phyloP scores from a whole-genome alignment of 2,113 vertebrate species.

The Albula goreensis region DNA sequence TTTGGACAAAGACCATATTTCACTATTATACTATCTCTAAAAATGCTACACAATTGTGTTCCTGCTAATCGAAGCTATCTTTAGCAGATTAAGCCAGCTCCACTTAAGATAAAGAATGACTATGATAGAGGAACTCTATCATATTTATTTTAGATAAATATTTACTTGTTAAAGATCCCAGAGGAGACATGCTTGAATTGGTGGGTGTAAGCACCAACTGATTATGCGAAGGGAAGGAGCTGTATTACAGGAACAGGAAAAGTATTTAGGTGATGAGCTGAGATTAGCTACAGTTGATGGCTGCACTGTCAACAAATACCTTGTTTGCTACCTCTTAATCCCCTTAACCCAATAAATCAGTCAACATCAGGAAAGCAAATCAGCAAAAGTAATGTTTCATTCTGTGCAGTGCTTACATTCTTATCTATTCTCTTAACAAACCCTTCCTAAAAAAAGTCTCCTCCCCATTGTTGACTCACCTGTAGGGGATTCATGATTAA shows the following conservation, averaged over 20 bases:
- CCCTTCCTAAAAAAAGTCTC: not conserved
- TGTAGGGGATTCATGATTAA: no score
- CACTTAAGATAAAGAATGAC: conserved; percentile 22
- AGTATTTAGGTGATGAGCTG: conserved; percentile 22
- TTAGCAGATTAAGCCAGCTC: conserved; percentile 25
- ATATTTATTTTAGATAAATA: conserved; percentile 32
- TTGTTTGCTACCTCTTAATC: conserved; percentile 33
- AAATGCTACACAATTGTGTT: not conserved
- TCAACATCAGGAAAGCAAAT: conserved; percentile 39
- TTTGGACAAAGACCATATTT: not conserved
- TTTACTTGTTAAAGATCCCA: conserved; percentile 41
- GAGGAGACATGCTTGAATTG: conserved; percentile 44
- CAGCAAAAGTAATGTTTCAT: conserved; percentile 37
- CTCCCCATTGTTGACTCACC: no score
- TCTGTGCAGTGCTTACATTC: not conserved
- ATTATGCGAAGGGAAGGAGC: conserved; percentile 34
- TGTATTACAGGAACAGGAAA: conserved; percentile 20
- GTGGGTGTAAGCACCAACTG: conserved; percentile 41
- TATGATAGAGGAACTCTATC: conserved; percentile 44
- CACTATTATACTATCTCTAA: conserved; percentile 17
- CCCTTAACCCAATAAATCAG: conserved; percentile 21
- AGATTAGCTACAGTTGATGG: not conserved
- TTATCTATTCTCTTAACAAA: not conserved
- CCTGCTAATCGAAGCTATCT: not conserved
- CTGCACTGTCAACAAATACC: conserved; percentile 33